Conservation (phyloP, 2,113 vertebrate species). For the Ploceus nigricollis region DNA sequence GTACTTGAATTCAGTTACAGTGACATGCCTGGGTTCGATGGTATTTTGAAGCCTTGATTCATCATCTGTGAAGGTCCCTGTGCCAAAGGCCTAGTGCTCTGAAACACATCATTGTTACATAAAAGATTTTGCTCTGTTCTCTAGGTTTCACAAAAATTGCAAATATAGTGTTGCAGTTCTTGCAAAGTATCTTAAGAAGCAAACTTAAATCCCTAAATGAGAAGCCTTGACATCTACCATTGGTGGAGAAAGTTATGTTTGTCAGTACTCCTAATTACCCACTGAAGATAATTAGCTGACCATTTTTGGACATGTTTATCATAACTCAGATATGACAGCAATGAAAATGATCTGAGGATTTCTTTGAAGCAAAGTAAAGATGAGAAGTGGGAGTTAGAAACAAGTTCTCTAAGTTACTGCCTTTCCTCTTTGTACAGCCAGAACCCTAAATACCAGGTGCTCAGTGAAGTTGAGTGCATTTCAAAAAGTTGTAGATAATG, state of each 20-base stretch:
- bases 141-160: background rate
- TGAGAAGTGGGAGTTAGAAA: background rate
- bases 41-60: background rate
- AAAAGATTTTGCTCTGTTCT: background rate
- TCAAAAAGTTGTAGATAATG: background rate
- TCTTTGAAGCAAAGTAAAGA: background rate
- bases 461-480: background rate
- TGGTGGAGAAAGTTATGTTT: background rate
- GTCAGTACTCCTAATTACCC: background rate
- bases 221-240: background rate
- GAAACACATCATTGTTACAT: background rate
- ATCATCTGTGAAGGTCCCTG: background rate
- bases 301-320: background rate
- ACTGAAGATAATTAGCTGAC: background rate
- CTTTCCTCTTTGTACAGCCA: background rate
- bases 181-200: background rate
- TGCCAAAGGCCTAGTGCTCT: background rate
- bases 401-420: background rate
- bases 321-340: background rate
- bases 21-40: background rate
- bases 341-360: background rate
- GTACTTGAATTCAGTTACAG: background rate
- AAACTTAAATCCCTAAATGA: background rate
- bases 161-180: background rate
- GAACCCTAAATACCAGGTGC: background rate